Evolutionary conservation across 2,797 vertebrate species (phyloP), one percentile per base, ranked within the genome.

Genomic region (Anisognathus igniventris): DNA sequence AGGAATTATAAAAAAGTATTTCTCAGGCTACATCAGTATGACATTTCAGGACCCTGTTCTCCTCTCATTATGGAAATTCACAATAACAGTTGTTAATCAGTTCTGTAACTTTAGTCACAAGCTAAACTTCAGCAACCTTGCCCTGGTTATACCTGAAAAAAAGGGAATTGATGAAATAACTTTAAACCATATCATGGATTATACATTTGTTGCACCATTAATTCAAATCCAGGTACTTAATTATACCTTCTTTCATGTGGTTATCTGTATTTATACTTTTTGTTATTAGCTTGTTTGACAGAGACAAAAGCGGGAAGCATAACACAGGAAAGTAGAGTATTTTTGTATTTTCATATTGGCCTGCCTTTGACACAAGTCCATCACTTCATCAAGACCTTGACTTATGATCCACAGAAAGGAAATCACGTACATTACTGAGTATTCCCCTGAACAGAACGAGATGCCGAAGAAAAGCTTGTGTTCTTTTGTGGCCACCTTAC

Each of bases 31-130:
- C n/a, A 40, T 33, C 13, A 21, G 30, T 37, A 47, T 64, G 91
- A 91, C 53, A 92, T 79, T 97, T 93, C 70, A 82, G 76, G 75
- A 76, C 28, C 44, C 45, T 78, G 22, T 47, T 92, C 35, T 79
- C 31, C 17, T 16, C 39, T 79, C 6, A 0, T 74, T 91, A 62
- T 31, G 57, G 83, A 65, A 83, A 90, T 84, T 39, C 22, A n/a
- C 56, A 75, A 1, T 53, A 86, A 44, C 25, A 79, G 66, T 17
- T 33, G 35, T 77, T 85, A 67, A 77, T 86, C 65, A 66, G 50
- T 33, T 84, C 65, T 68, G 44, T 86, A 81, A 74, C 74, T 74
- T 64, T 60, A 50, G 12, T 39, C 21, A 12, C 54, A 76, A 90
- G 27, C 20, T 62, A 33, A 89, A 85, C 64, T 72, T 90, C 1